Base-by-base conservation (phyloP, 2,888 invertebrate genomes). In the Capitulum mitella region DNA sequence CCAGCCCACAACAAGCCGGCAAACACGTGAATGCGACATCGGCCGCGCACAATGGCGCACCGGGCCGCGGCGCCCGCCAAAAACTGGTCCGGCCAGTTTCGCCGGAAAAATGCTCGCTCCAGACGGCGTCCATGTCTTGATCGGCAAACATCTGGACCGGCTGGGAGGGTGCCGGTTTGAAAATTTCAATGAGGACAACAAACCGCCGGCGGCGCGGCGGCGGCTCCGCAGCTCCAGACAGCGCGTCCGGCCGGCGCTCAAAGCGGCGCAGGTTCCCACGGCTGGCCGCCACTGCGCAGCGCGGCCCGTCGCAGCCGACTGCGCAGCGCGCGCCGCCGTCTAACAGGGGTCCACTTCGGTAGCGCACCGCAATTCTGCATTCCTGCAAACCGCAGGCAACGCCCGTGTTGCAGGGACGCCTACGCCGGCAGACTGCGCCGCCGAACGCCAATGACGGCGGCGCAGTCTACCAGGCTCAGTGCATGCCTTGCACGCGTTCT, bases 101-200 rank as follows among this genome's bases (percentile, higher is more conserved):
- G 6, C 26, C 40, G 37, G 70, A 70, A 70, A 70, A 70, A 70
- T 70, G 40, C 70, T 5, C 32, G 64, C 19, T 14, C 26, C 70
- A 70, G 37, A 22, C 70, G 37, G 70, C 70, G 70, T 26, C 37
- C 26, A 70, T 40, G 70, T 70, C 70, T 70, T 70, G 26, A 14
- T 29, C 70, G 64, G 40, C 29, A 70, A 37, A 70, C 70, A 70
- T 37, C 70, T 37, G 70, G 70, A 8, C 37, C 22, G 37, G 8
- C 64, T 64, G 8, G 3, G 10, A 8, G 40, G 40, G 70, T 22
- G 19, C 19, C 6, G 2, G 37, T 37, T 70, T 70, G 37, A 37
- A 70, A 19, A 70, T 37, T 70, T 70, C 70, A 70, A 70, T 70
- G 70, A 37, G 70, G 26, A 70, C 70, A 70, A 70, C 70, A 70